Evolutionary conservation across 1,140 invertebrate genomes (phyloP).

Genomic region (Acromyrmex echinatior): DNA sequence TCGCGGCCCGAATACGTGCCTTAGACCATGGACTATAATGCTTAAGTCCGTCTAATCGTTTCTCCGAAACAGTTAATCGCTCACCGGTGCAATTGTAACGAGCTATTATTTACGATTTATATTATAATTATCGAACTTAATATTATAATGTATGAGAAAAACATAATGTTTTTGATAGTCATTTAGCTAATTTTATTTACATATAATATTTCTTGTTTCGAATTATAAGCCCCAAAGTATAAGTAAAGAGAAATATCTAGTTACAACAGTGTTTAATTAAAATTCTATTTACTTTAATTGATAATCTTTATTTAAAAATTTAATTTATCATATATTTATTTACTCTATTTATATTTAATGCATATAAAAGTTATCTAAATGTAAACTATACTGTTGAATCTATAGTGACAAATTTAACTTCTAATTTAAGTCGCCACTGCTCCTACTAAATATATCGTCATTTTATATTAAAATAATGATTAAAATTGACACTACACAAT

Average conservation of each 20-base stretch:
- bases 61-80: slow-evolving; percentile 54
- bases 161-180: neutral
- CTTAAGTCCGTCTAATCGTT: slow-evolving; percentile 61
- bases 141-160: neutral
- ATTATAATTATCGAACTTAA: neutral
- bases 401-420: no score
- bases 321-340: neutral
- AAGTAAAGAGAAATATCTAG: neutral
- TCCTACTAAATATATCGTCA: no score
- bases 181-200: slow-evolving; percentile 2
- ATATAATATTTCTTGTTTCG: neutral
- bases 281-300: neutral
- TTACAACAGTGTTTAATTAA: neutral
- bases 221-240: neutral
- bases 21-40: slow-evolving; percentile 60
- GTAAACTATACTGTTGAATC: neutral
- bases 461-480: no score
- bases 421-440: no score
- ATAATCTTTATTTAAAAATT: neutral
- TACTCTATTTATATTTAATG: neutral
- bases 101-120: slow-evolving; percentile 53
- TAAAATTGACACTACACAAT: no score
- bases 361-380: neutral
- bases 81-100: slow-evolving; percentile 22
- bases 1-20: slow-evolving; percentile 58